These are phyloP conservation scores for Moxostoma hubbsi DNA, from an alignment of 2,797 vertebrate species.

Conservation along the genomic window DNA sequence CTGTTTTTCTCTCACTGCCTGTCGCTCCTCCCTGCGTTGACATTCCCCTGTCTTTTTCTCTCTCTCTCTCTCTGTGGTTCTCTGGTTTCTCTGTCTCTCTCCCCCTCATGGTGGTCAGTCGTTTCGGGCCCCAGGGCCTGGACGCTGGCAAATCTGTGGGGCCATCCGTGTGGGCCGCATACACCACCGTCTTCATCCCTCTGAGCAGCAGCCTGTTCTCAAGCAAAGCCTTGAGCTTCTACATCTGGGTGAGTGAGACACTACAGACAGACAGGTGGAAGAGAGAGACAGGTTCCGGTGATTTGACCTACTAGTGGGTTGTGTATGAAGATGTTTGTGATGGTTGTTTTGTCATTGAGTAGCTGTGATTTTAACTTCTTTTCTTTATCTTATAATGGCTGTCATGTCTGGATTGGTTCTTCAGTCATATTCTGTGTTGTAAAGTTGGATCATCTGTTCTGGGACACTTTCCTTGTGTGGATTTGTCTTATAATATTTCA, in stretches of 20 bases:
- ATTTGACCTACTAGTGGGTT: not conserved
- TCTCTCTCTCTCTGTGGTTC: constrained; percentile 49
- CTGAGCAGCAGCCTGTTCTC: constrained; percentile 81
- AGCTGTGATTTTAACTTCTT: not conserved
- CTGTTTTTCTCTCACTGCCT: not conserved
- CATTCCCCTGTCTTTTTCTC: constrained; percentile 54
- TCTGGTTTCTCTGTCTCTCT: constrained; percentile 26
- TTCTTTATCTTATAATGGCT: too few species aligned
- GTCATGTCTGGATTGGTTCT: too few species aligned
- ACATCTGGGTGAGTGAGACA: constrained; percentile 79
- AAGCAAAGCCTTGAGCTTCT: constrained; percentile 80
- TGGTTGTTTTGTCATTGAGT: not conserved
- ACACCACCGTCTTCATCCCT: constrained; percentile 82
- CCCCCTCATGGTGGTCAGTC: constrained; percentile 72
- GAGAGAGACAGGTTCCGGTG: not conserved
- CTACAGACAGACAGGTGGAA: not conserved
- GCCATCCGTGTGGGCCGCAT: constrained; percentile 66
- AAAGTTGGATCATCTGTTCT: too few species aligned
- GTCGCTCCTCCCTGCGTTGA: constrained; percentile 13
- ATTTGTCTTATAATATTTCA: not conserved
- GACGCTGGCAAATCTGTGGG: constrained; percentile 66
- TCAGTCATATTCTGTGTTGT: too few species aligned
- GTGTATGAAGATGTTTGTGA: not conserved
- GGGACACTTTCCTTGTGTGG: too few species aligned
- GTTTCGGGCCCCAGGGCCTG: constrained; percentile 75